Conservation (phyloP, 2,888 invertebrate genomes). For the Eilema depressum region DNA sequence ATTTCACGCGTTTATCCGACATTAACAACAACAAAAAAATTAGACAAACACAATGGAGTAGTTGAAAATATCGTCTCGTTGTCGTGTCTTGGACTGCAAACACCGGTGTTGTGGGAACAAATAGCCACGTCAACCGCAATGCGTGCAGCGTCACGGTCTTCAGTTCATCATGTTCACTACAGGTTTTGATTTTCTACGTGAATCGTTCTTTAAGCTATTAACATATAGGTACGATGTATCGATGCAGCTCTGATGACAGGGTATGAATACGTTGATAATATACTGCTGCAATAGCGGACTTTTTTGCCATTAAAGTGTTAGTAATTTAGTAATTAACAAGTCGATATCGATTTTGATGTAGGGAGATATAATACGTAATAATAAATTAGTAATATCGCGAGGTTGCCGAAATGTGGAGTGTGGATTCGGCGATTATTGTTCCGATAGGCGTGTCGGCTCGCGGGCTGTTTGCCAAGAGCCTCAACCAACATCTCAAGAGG, state of each 20-base stretch:
- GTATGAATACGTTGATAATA: background rate
- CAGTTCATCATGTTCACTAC: conserved; percentile 61
- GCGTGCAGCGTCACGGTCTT: conserved; percentile 63
- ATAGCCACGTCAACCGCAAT: conserved; percentile 67
- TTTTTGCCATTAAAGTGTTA: background rate
- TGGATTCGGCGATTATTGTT: too few relatives aligned
- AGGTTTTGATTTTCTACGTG: conserved; percentile 58
- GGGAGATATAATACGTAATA: background rate
- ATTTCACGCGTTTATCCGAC: background rate
- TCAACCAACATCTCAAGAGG: too few relatives aligned
- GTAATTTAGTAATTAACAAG: background rate
- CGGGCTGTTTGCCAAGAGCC: too few relatives aligned
- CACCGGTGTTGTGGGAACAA: conserved; percentile 52
- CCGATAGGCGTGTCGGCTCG: too few relatives aligned
- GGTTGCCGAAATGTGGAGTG: too few relatives aligned
- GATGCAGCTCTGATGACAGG: conserved; percentile 5
- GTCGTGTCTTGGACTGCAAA: conserved; percentile 36
- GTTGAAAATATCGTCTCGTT: conserved; percentile 23
- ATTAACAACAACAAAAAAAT: too few relatives aligned
- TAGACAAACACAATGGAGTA: too few relatives aligned
- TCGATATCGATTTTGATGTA: background rate
- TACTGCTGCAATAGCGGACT: background rate
- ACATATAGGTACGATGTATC: conserved; percentile 20
- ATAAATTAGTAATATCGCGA: too few relatives aligned
- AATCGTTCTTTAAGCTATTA: conserved; percentile 51